Evolutionary conservation across 2,888 invertebrate genomes (phyloP).

Genomic region (Asteroscopus sphinx): DNA sequence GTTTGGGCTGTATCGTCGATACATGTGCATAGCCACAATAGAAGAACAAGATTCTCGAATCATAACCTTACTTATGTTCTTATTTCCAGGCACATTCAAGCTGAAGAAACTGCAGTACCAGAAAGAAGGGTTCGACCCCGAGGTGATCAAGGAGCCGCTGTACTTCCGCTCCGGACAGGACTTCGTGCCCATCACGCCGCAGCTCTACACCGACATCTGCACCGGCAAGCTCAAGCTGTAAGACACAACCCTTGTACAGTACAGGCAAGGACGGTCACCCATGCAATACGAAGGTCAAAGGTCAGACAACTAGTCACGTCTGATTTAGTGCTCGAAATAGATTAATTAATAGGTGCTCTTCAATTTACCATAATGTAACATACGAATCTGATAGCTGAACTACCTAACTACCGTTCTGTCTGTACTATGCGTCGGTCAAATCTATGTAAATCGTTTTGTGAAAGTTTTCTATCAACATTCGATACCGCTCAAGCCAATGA

Average conservation of each 20-base stretch:
- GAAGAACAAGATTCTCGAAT: no score
- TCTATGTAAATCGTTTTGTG: slow-evolving; percentile 44
- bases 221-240: slow-evolving; percentile 84
- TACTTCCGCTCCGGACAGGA: slow-evolving; percentile 90
- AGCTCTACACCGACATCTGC: slow-evolving; percentile 90
- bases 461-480: slow-evolving; percentile 28
- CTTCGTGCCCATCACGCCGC: slow-evolving; percentile 90
- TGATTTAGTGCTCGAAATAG: not conserved
- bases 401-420: slow-evolving; percentile 32
- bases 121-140: slow-evolving; percentile 95
- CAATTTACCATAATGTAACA: no score
- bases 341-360: slow-evolving; percentile 1
- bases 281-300: not conserved
- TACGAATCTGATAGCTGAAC: not conserved
- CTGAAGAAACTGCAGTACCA: slow-evolving; percentile 96
- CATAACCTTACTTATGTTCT: slow-evolving; percentile 44
- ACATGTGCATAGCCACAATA: no score
- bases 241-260: slow-evolving; percentile 24
- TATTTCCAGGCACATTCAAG: slow-evolving; percentile 95
- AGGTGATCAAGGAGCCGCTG: slow-evolving; percentile 92
- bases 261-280: slow-evolving; percentile 31
- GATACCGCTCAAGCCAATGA: slow-evolving; percentile 46
- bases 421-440: slow-evolving; percentile 39
- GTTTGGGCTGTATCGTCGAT: no score
- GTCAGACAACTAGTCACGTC: not conserved